Evolutionary conservation across 2,888 invertebrate genomes (phyloP).

Genomic region (Spodoptera littoralis): DNA sequence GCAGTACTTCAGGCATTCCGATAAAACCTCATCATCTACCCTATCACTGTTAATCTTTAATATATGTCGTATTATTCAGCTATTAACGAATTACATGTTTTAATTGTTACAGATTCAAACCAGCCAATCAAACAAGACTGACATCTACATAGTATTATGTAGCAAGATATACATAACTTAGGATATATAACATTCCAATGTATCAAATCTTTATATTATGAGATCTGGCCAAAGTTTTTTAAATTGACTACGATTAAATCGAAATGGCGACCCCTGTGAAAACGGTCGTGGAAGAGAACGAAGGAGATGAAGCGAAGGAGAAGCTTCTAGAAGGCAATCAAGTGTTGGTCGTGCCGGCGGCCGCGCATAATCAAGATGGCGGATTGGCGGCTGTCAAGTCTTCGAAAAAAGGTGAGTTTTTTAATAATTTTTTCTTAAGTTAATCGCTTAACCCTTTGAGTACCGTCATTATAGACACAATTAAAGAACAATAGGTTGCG

Average conservation of each 20-base stretch:
- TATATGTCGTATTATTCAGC: no score
- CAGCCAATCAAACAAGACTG: constrained; percentile 59
- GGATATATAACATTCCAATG: constrained; percentile 54
- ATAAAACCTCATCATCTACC: no score
- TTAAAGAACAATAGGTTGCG: no score
- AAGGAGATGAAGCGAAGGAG: constrained; percentile 77
- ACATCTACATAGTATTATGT: constrained; percentile 58
- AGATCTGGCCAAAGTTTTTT: constrained; percentile 63
- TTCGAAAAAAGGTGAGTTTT: constrained; percentile 81
- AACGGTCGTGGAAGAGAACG: constrained; percentile 66
- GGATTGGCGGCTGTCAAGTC: constrained; percentile 73
- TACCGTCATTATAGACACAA: no score
- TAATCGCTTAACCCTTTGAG: no score
- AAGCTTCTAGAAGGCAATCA: constrained; percentile 72
- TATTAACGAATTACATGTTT: not conserved
- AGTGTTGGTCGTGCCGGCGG: constrained; percentile 66
- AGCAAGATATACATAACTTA: constrained; percentile 50
- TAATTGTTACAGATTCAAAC: constrained; percentile 53
- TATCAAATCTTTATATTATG: constrained; percentile 40
- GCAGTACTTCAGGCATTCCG: no score
- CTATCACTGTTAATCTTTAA: no score
- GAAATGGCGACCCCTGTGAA: constrained; percentile 76
- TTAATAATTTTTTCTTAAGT: no score
- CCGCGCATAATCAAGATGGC: constrained; percentile 59
- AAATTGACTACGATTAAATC: constrained; percentile 44